Evolutionary conservation across 2,797 vertebrate species (phyloP).

Genomic region (Apodemus agrarius): DNA sequence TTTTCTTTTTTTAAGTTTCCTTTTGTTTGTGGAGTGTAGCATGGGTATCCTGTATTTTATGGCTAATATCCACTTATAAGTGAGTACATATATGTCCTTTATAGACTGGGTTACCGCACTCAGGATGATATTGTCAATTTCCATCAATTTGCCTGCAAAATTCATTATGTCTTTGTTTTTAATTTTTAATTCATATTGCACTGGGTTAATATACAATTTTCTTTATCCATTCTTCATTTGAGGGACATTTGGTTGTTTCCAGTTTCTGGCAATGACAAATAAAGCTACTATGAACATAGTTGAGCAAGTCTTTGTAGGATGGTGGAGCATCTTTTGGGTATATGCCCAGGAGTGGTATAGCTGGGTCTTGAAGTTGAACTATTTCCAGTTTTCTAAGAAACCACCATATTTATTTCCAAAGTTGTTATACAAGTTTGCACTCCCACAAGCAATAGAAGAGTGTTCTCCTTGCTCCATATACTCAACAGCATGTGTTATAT

Average conservation of each 20-base stretch:
- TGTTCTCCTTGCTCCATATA: too few species aligned
- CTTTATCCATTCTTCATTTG: not conserved
- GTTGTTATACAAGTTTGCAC: too few species aligned
- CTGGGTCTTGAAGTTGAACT: too few species aligned
- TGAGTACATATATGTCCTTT: not conserved
- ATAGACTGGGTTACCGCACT: not conserved
- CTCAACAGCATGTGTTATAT: too few species aligned
- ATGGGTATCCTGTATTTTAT: not conserved
- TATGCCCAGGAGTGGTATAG: too few species aligned
- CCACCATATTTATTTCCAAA: too few species aligned
- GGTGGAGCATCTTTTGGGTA: too few species aligned
- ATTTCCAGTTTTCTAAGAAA: too few species aligned
- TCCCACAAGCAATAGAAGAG: too few species aligned
- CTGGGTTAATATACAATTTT: not conserved
- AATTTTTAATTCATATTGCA: not conserved
- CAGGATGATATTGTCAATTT: not conserved
- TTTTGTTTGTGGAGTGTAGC: not conserved
- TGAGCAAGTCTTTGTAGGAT: too few species aligned
- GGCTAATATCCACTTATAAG: not conserved
- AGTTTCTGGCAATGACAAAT: not conserved
- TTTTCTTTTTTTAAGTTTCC: not conserved
- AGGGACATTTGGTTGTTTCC: not conserved
- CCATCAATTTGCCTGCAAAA: not conserved
- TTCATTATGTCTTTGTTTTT: not conserved
- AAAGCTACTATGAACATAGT: too few species aligned